Percentiles rank a stretch among this genome's conserved stretches.
phyloP scores from a whole-genome alignment of 2,797 vertebrate species.

The Smutsia gigantea region DNA sequence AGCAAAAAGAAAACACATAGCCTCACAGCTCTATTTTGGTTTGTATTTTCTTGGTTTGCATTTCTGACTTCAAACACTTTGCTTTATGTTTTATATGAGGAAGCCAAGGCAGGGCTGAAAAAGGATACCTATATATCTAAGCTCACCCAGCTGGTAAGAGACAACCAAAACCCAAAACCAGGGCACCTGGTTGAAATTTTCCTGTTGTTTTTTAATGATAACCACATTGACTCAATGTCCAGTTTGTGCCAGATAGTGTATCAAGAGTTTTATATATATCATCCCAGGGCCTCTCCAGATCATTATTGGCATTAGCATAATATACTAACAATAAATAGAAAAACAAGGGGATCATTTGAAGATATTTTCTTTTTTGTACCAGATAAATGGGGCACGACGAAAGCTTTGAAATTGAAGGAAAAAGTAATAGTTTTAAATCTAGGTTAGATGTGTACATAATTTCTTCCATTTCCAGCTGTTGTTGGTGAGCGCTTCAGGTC shows the following conservation, averaged over 20 bases:
- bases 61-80: neutral
- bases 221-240: neutral
- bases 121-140: neutral
- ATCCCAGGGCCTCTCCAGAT: neutral
- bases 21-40: neutral
- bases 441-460: neutral
- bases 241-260: neutral
- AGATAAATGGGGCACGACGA: neutral
- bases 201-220: neutral
- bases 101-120: neutral
- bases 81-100: neutral
- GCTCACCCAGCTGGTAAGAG: neutral
- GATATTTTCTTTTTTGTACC: neutral
- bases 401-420: constrained; percentile 45
- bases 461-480: constrained; percentile 65
- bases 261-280: neutral
- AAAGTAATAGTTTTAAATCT: constrained; percentile 67
- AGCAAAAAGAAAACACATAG: neutral
- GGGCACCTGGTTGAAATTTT: neutral
- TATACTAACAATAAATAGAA: neutral
- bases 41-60: neutral
- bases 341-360: neutral
- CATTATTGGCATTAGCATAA: neutral
- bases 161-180: neutral
- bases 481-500: constrained; percentile 59